Percentiles rank a stretch among this genome's conserved stretches.
phyloP scores from a whole-genome alignment of 2,888 invertebrate genomes.

The Meloe dianella region DNA sequence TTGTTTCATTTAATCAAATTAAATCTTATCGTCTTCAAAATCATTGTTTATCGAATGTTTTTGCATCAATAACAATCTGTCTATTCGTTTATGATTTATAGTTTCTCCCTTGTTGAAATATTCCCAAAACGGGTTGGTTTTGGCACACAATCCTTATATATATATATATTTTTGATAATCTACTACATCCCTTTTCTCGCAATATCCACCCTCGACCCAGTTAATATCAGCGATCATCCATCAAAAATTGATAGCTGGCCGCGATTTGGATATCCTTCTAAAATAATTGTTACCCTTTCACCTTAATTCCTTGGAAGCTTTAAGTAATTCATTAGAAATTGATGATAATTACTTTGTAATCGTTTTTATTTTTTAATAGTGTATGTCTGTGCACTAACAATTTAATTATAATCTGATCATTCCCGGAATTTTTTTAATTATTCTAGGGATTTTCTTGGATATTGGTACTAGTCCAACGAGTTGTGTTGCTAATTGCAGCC shows the following conservation, averaged over 20 bases:
- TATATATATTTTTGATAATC: conserved; percentile 20
- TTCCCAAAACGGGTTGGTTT: conserved; percentile 5
- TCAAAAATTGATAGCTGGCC: background rate
- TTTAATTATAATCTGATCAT: too few species aligned
- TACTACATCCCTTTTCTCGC: conserved; percentile 21
- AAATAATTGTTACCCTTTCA: background rate
- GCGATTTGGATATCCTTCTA: background rate
- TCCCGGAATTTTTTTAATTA: too few species aligned
- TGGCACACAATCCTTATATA: conserved; percentile 17
- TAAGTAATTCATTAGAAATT: too few species aligned
- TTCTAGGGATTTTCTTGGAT: too few species aligned
- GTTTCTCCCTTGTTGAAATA: conserved; percentile 14
- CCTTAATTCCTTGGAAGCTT: too few species aligned
- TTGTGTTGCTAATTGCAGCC: too few species aligned
- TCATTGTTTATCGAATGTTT: conserved; percentile 24
- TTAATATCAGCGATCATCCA: background rate
- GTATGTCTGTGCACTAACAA: too few species aligned
- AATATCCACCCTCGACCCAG: background rate
- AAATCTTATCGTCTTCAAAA: conserved; percentile 9
- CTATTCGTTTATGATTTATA: conserved; percentile 21
- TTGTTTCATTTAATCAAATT: conserved; percentile 14
- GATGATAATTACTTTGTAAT: too few species aligned
- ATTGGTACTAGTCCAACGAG: too few species aligned
- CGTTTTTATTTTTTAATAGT: too few species aligned
- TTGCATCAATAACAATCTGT: conserved; percentile 20